phyloP scores from a whole-genome alignment of 2,797 vertebrate species.

The Anguilla anguilla region DNA sequence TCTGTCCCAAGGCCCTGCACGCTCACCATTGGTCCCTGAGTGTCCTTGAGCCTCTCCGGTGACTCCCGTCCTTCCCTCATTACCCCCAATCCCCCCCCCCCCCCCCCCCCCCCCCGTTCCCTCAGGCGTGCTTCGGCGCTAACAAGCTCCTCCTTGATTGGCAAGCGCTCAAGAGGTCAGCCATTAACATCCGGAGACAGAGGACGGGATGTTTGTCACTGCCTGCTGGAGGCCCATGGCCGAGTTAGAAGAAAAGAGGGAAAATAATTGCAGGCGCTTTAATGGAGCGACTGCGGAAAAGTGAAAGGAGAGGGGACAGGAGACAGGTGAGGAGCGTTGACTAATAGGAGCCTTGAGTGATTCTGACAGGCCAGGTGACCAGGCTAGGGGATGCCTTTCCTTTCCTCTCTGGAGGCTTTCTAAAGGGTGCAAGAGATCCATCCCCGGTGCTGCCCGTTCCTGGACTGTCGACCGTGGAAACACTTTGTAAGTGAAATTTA shows the following conservation, averaged over 20 bases:
- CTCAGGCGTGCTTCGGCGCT: slow-evolving; percentile 37
- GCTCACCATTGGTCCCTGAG: slow-evolving; percentile 26
- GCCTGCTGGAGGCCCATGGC: slow-evolving; percentile 46
- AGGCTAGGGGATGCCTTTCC: slow-evolving; percentile 3
- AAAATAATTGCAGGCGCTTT: neutral
- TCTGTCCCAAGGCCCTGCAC: slow-evolving; percentile 23
- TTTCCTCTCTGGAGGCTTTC: neutral
- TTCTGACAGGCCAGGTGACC: slow-evolving; percentile 26
- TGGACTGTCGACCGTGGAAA: neutral
- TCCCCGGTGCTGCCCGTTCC: neutral
- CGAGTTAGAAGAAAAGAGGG: neutral
- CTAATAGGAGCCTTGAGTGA: slow-evolving; percentile 33
- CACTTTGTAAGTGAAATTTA: neutral
- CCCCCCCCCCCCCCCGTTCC: slow-evolving; percentile 39
- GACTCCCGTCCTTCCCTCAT: slow-evolving; percentile 49
- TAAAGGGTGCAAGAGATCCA: slow-evolving; percentile 9
- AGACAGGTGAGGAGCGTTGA: slow-evolving; percentile 34
- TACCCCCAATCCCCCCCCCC: slow-evolving; percentile 32
- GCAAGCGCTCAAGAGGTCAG: slow-evolving; percentile 57
- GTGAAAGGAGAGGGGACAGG: neutral
- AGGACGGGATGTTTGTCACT: slow-evolving; percentile 45
- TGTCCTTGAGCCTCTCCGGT: slow-evolving; percentile 39
- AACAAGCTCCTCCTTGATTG: slow-evolving; percentile 41
- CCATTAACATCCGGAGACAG: slow-evolving; percentile 47
- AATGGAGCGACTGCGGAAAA: slow-evolving; percentile 22